Percentiles rank a stretch among this genome's conserved stretches.
phyloP scores from a whole-genome alignment of 1,140 invertebrate species.

The Aphaenogaster rudis region DNA sequence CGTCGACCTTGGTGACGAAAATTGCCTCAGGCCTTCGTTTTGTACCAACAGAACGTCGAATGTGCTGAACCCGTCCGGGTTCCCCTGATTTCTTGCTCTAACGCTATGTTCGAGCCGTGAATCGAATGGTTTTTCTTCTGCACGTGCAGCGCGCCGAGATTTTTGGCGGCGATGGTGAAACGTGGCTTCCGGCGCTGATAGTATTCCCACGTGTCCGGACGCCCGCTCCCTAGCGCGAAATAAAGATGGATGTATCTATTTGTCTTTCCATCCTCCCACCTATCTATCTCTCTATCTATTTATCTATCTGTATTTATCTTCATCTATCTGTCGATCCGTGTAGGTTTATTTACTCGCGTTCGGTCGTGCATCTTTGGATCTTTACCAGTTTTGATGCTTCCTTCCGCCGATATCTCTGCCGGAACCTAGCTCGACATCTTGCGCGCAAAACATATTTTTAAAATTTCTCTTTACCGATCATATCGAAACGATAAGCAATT shows the following conservation, averaged over 20 bases:
- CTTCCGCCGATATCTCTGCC: conserved; percentile 1
- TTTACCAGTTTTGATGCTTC: conserved; percentile 37
- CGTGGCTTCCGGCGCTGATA: conserved; percentile 40
- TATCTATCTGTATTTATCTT: conserved; percentile 63
- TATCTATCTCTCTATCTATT: conserved; percentile 57
- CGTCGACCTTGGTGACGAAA: conserved; percentile 55
- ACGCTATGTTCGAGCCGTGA: background rate
- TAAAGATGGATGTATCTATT: conserved; percentile 64
- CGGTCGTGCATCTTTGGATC: conserved; percentile 42
- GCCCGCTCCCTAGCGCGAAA: conserved; percentile 25
- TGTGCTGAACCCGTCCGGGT: background rate
- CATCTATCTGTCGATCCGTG: conserved; percentile 53
- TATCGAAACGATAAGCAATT: background rate
- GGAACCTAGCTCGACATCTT: background rate
- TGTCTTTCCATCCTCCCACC: conserved; percentile 54
- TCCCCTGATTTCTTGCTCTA: background rate
- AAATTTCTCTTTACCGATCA: background rate
- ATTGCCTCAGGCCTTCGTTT: background rate
- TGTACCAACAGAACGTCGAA: conserved; percentile 1
- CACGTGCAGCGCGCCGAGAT: conserved; percentile 37
- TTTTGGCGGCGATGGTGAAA: conserved; percentile 39
- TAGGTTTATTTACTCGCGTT: conserved; percentile 40
- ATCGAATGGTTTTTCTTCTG: background rate
- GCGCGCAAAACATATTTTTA: background rate
- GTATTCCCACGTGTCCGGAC: conserved; percentile 54